A percentile compares a stretch with the other conserved stretches of the same genome.
Conservation (phyloP, 2,888 invertebrate species). For the Rhyacophila evoluta region DNA sequence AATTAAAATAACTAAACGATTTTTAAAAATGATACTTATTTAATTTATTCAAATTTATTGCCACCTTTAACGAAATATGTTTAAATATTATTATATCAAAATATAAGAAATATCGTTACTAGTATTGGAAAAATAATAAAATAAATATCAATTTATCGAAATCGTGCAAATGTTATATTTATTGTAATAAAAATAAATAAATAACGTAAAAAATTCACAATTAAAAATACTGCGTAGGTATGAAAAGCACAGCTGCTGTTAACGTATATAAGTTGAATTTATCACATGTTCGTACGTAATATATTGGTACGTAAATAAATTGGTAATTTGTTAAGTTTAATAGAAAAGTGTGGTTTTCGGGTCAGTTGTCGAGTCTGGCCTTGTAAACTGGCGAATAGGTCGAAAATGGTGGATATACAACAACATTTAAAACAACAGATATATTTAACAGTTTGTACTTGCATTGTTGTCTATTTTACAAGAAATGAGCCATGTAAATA, state of each 20-base stretch:
- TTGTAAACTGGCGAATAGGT: not conserved
- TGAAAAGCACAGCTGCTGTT: not conserved
- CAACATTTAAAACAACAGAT: too few species aligned
- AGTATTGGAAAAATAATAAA: not conserved
- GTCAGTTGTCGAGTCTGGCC: not conserved
- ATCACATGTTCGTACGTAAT: not conserved
- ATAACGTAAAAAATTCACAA: not conserved
- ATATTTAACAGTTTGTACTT: too few species aligned
- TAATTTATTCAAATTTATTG: too few species aligned
- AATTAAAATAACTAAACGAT: too few species aligned
- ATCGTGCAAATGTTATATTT: not conserved
- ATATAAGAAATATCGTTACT: too few species aligned
- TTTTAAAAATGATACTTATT: too few species aligned
- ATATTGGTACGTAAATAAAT: not conserved
- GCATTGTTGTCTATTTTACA: too few species aligned
- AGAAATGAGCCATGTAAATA: not conserved
- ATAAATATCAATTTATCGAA: not conserved
- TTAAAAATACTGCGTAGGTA: slow-evolving; percentile 2
- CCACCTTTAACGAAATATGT: too few species aligned
- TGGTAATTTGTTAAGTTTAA: not conserved
- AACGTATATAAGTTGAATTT: not conserved
- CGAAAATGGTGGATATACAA: not conserved
- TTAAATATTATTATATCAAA: too few species aligned
- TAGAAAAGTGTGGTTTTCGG: slow-evolving; percentile 22
- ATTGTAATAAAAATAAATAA: slow-evolving; percentile 6